Percentiles rank a stretch among this genome's conserved stretches.
These are phyloP conservation scores for Sebastes paucispinis DNA, from an alignment of 2,797 vertebrate genomes.

Conservation along the genomic window DNA sequence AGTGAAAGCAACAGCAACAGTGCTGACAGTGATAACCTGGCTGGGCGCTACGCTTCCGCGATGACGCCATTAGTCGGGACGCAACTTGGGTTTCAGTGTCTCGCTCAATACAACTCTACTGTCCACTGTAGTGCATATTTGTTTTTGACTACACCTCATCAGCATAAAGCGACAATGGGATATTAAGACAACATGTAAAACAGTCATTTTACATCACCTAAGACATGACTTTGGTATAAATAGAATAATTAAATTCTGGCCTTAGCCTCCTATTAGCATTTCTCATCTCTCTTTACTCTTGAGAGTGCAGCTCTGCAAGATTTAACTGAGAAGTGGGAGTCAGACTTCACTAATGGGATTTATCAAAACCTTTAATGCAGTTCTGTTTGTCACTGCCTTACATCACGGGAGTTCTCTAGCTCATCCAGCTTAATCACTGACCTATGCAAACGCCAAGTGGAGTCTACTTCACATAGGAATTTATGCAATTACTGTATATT, in stretches of 20 bases:
- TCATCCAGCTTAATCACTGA: constrained; percentile 67
- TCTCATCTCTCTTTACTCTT: constrained; percentile 38
- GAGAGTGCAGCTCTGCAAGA: constrained; percentile 39
- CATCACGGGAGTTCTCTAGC: constrained; percentile 46
- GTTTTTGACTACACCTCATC: neutral
- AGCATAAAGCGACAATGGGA: neutral
- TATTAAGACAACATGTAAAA: constrained; percentile 14
- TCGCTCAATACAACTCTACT: neutral
- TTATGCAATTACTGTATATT: constrained; percentile 52
- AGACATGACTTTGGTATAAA: constrained; percentile 16
- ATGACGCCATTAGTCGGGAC: too few species aligned
- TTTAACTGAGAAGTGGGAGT: constrained; percentile 47
- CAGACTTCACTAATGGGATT: constrained; percentile 54
- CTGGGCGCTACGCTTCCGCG: too few species aligned
- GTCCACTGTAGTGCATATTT: neutral
- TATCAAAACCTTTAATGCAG: constrained; percentile 54
- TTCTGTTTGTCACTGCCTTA: constrained; percentile 56
- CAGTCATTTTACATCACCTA: neutral
- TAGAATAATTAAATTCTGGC: constrained; percentile 37
- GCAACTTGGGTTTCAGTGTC: too few species aligned
- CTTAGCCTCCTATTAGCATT: constrained; percentile 51
- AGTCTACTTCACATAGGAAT: constrained; percentile 45
- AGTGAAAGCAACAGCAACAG: too few species aligned
- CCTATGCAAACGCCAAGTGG: constrained; percentile 45
- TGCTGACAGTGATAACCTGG: too few species aligned